These are phyloP conservation scores for Thripadectes ignobilis DNA, from an alignment of 2,797 vertebrate species.

Conservation along the genomic window DNA sequence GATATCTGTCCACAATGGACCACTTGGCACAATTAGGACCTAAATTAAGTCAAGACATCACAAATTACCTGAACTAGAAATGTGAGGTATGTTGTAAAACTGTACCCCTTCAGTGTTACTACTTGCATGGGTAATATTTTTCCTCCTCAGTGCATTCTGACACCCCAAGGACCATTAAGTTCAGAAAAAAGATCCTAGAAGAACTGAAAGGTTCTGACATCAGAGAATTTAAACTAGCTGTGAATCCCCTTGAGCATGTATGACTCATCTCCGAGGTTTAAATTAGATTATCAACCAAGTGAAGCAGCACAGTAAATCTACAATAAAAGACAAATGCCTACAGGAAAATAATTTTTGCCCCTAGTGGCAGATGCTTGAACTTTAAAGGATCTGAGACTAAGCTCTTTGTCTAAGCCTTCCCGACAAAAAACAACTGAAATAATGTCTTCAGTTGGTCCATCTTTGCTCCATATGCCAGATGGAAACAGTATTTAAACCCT, in stretches of 20 bases:
- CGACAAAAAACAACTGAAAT: constrained; percentile 63
- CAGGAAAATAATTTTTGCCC: constrained; percentile 64
- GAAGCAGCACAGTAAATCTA: constrained; percentile 54
- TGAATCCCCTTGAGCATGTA: constrained; percentile 66
- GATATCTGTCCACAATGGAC: not conserved
- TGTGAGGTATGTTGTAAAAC: not conserved
- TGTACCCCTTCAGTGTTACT: not conserved
- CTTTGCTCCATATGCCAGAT: constrained; percentile 54
- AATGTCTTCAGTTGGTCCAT: constrained; percentile 61
- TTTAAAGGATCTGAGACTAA: constrained; percentile 68
- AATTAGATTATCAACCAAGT: constrained; percentile 75
- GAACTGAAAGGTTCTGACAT: constrained; percentile 49
- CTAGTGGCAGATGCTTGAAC: constrained; percentile 63
- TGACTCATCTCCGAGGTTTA: constrained; percentile 71
- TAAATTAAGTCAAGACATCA: not conserved
- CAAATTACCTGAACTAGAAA: not conserved
- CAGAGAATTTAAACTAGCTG: constrained; percentile 56
- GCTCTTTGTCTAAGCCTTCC: constrained; percentile 67
- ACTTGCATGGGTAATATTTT: not conserved
- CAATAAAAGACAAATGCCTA: constrained; percentile 69
- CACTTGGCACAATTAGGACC: not conserved
- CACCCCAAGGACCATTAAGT: not conserved
- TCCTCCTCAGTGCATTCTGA: not conserved
- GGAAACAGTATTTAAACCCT: constrained; percentile 63
- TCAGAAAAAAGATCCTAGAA: constrained; percentile 29